A percentile compares a stretch with the other conserved stretches of the same genome.
Evolutionary conservation across 2,113 vertebrate species (phyloP).

Genomic region (Polyodon spathula): DNA sequence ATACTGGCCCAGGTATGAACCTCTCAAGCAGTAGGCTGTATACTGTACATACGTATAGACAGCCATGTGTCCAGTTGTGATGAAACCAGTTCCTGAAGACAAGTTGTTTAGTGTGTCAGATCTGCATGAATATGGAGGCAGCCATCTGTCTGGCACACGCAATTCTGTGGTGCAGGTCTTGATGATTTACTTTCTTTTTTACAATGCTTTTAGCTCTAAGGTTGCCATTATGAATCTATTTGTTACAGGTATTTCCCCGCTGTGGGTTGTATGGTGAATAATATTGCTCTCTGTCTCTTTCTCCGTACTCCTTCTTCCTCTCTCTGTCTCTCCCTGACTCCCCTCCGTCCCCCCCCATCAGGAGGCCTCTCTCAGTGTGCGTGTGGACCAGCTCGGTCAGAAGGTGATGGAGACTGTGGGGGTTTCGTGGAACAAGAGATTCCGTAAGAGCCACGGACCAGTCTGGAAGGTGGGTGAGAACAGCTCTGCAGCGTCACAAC

Average conservation of each 20-base stretch:
- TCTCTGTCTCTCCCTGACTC: neutral
- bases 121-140: no score
- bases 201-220: no score
- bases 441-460: constrained; percentile 71
- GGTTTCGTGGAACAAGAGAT: constrained; percentile 86
- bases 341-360: constrained; percentile 22
- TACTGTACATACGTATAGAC: no score
- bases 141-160: no score
- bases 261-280: no score
- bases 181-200: no score
- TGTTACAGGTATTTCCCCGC: no score
- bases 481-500: neutral
- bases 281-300: neutral
- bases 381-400: constrained; percentile 79
- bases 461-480: constrained; percentile 68
- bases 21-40: neutral
- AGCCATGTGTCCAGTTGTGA: no score
- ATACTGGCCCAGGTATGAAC: constrained; percentile 72
- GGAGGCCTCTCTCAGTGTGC: constrained; percentile 49
- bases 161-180: no score
- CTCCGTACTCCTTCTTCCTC: neutral
- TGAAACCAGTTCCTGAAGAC: no score
- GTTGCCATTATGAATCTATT: no score
- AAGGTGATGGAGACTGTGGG: constrained; percentile 78
- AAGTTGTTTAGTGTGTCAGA: no score